Conservation (phyloP, 2,113 vertebrate genomes). For the Zosterops lateralis region DNA sequence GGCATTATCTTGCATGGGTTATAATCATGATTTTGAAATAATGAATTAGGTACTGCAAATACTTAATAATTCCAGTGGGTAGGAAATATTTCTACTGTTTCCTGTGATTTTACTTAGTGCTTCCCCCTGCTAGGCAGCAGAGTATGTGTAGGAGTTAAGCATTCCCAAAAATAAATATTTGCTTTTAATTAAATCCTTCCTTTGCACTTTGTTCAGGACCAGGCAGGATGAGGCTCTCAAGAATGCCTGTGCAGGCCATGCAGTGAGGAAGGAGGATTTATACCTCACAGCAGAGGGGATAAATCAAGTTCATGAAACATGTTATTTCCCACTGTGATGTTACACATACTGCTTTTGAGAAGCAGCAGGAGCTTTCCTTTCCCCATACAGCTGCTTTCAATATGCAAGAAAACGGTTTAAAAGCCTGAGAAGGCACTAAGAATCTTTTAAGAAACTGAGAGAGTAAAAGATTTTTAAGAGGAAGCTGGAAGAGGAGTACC, state of each 20-base stretch:
- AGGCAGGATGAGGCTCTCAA: neutral
- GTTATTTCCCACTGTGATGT: constrained; percentile 60
- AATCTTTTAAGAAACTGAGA: neutral
- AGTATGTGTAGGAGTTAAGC: neutral
- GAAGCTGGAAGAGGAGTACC: neutral
- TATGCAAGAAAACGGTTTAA: constrained; percentile 31
- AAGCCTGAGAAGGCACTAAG: neutral
- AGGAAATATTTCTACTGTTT: neutral
- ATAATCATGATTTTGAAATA: neutral
- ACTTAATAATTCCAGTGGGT: neutral
- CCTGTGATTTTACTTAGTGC: neutral
- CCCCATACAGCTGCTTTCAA: neutral
- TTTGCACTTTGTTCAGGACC: neutral
- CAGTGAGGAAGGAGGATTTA: neutral
- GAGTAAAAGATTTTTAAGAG: neutral
- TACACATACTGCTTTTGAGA: constrained; percentile 37
- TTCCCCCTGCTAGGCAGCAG: neutral
- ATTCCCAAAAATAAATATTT: neutral
- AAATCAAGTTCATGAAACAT: constrained; percentile 59
- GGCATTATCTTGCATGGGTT: neutral
- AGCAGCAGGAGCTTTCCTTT: constrained; percentile 55
- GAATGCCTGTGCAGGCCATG: neutral
- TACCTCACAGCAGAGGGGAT: constrained; percentile 12
- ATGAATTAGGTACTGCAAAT: neutral
- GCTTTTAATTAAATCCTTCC: constrained; percentile 25